Evolutionary conservation across 1,140 invertebrate genomes (phyloP).

Genomic region (Diabrotica virgifera): DNA sequence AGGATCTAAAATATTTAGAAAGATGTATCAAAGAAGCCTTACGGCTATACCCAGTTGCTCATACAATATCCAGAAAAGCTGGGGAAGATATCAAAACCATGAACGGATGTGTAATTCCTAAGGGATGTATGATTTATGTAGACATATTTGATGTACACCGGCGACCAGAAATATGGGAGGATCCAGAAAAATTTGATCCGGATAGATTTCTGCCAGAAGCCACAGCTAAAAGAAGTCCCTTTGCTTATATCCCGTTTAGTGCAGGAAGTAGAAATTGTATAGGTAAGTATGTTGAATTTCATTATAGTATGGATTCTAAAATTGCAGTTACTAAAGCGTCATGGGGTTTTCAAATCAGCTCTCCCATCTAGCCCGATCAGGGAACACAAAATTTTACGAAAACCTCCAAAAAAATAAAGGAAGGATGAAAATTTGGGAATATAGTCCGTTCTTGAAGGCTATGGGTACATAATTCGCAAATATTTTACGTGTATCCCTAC

Average conservation of each 20-base stretch:
- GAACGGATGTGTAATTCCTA: constrained; percentile 28
- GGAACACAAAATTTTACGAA: no score
- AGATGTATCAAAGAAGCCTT: constrained; percentile 62
- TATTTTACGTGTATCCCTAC: no score
- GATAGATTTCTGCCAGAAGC: constrained; percentile 65
- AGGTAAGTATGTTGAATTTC: constrained; percentile 51
- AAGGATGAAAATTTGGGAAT: no score
- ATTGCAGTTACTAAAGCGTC: no score
- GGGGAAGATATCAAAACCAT: constrained; percentile 51
- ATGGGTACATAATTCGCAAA: no score
- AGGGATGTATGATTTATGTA: constrained; percentile 21
- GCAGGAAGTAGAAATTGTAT: constrained; percentile 66
- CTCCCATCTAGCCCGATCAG: no score
- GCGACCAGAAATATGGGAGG: constrained; percentile 51
- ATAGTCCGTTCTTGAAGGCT: no score
- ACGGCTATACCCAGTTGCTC: constrained; percentile 65
- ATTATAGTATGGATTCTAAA: no score
- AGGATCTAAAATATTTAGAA: constrained; percentile 69
- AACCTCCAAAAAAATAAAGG: no score
- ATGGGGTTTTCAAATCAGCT: no score
- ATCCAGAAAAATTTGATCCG: constrained; percentile 66
- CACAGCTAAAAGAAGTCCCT: constrained; percentile 49
- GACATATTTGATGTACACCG: constrained; percentile 34
- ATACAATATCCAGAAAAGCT: constrained; percentile 58
- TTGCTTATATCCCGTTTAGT: constrained; percentile 63